These are phyloP conservation scores for Pseudomyrmex dendroicus DNA, from an alignment of 1,140 invertebrate species.

Conservation along the genomic window DNA sequence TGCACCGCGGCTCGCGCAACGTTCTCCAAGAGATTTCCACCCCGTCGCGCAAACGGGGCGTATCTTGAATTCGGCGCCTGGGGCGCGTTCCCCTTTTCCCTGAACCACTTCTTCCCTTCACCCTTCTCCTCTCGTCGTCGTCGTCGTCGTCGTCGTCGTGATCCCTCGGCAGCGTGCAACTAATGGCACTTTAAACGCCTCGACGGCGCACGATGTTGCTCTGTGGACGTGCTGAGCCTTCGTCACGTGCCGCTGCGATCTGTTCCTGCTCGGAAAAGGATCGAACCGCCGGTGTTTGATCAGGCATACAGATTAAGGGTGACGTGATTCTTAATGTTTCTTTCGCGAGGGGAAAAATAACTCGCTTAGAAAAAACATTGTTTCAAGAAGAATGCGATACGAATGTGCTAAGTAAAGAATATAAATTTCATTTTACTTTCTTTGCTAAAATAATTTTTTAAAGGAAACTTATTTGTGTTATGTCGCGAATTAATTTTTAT, in stretches of 20 bases:
- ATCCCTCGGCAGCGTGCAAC: slow-evolving; percentile 34
- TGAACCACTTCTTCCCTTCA: slow-evolving; percentile 10
- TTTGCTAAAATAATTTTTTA: neutral
- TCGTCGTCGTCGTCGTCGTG: neutral
- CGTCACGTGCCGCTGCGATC: slow-evolving; percentile 59
- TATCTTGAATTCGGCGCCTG: slow-evolving; percentile 43
- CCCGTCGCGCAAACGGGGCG: slow-evolving; percentile 26
- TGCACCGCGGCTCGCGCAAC: slow-evolving; percentile 12
- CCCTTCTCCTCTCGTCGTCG: neutral
- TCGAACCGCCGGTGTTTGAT: slow-evolving; percentile 35
- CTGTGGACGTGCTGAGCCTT: slow-evolving; percentile 54
- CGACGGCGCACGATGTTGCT: slow-evolving; percentile 59
- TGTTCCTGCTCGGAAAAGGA: slow-evolving; percentile 31
- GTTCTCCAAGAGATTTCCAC: neutral
- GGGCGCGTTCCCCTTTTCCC: neutral
- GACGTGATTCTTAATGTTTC: slow-evolving; percentile 8
- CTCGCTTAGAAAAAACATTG: too few relatives aligned
- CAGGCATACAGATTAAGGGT: neutral
- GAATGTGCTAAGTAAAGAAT: neutral
- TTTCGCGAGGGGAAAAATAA: neutral
- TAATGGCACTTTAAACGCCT: slow-evolving; percentile 73
- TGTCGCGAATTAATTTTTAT: neutral
- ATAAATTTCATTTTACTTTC: neutral
- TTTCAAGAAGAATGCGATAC: too few relatives aligned
- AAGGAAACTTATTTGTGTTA: neutral